Evolutionary conservation across 2,888 invertebrate species (phyloP).

Genomic region (Liodrosophila aerea): DNA sequence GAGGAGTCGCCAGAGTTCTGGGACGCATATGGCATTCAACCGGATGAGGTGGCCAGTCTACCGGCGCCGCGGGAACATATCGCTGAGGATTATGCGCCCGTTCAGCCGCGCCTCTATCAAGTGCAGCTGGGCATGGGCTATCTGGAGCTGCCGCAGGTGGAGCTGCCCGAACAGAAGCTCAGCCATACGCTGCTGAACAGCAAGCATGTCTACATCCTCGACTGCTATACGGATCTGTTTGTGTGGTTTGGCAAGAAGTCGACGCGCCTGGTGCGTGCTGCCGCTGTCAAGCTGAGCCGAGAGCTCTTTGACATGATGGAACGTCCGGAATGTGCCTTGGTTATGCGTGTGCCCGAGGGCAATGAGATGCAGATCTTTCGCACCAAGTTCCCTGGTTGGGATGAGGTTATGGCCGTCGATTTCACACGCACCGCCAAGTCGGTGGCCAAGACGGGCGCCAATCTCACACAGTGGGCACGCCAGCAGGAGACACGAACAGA

Average conservation of each 20-base stretch:
- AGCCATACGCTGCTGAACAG: constrained; percentile 91
- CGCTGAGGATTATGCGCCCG: constrained; percentile 70
- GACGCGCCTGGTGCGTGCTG: constrained; percentile 95
- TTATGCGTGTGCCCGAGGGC: constrained; percentile 95
- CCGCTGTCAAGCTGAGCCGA: constrained; percentile 97
- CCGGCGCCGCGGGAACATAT: constrained; percentile 81
- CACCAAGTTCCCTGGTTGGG: constrained; percentile 98
- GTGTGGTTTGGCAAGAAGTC: constrained; percentile 99
- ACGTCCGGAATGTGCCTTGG: constrained; percentile 92
- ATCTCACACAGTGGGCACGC: constrained; percentile 95
- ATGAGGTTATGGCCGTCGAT: constrained; percentile 99
- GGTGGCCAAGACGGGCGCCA: constrained; percentile 97
- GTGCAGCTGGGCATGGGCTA: constrained; percentile 99
- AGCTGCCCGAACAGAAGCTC: constrained; percentile 89
- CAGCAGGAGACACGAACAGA: constrained; percentile 96
- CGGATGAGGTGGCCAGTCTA: constrained; percentile 80
- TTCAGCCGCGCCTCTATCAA: constrained; percentile 91
- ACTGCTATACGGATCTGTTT: constrained; percentile 96
- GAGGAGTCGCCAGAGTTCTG: constrained; percentile 94
- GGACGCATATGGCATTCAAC: constrained; percentile 85
- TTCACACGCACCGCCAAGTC: constrained; percentile 99
- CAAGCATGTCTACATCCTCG: constrained; percentile 97
- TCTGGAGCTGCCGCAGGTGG: constrained; percentile 97
- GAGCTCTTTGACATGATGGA: constrained; percentile 97
- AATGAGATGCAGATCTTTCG: constrained; percentile 97